Conservation (phyloP, 2,888 invertebrate species). For the Morpho deidamia region DNA sequence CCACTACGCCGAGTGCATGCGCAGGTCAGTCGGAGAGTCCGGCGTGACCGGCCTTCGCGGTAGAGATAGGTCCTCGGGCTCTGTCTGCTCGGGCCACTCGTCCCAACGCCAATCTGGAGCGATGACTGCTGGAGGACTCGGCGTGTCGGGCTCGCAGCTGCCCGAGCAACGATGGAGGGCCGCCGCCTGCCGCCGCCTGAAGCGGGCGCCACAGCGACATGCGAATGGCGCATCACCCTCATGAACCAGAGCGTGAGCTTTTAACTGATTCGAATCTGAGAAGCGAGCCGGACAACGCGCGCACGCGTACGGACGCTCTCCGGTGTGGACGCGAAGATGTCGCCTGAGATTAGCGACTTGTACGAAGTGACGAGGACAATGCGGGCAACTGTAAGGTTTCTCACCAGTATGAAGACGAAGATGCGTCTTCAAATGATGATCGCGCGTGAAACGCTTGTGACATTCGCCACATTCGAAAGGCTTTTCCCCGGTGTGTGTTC, state of each 20-base stretch:
- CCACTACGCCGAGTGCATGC: conserved; percentile 70
- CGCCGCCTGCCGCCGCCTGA: conserved; percentile 92
- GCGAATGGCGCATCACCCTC: conserved; percentile 94
- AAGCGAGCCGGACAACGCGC: conserved; percentile 91
- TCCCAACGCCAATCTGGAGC: conserved; percentile 69
- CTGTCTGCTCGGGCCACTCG: conserved; percentile 89
- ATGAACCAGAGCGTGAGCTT: conserved; percentile 93
- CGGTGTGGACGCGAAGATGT: conserved; percentile 93
- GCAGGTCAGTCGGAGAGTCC: conserved; percentile 71
- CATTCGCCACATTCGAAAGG: conserved; percentile 96
- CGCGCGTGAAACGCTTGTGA: conserved; percentile 94
- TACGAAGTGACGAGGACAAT: conserved; percentile 95
- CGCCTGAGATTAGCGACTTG: conserved; percentile 95
- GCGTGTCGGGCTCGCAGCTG: conserved; percentile 56
- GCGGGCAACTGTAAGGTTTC: conserved; percentile 94
- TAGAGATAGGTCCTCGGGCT: conserved; percentile 94
- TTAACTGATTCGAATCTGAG: conserved; percentile 94
- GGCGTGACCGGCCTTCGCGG: conserved; percentile 71
- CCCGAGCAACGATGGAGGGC: conserved; percentile 88
- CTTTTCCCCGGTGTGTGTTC: conserved; percentile 96
- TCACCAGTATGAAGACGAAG: conserved; percentile 95
- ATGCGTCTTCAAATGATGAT: conserved; percentile 96
- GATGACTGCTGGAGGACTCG: conserved; percentile 66
- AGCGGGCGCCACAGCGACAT: conserved; percentile 89
- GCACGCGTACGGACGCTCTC: conserved; percentile 93